These are phyloP conservation scores for Menura novaehollandiae DNA, from an alignment of 2,113 vertebrate species.

Conservation along the genomic window DNA sequence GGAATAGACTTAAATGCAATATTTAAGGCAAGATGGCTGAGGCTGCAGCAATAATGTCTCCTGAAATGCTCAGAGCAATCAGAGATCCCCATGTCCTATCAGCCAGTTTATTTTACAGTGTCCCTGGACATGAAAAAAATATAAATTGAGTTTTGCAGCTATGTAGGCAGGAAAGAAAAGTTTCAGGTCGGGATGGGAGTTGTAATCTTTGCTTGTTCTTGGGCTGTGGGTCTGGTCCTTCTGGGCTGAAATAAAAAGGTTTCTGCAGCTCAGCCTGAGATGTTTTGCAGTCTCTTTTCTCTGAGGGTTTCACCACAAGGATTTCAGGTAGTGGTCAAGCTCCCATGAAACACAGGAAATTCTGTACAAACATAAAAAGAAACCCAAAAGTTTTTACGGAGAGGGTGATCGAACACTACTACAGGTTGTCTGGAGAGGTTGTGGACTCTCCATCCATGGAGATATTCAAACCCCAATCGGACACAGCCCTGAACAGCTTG, in stretches of 20 bases:
- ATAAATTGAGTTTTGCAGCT: neutral
- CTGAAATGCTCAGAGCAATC: neutral
- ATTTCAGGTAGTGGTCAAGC: neutral
- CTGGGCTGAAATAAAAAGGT: neutral
- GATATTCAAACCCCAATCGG: neutral
- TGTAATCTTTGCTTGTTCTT: neutral
- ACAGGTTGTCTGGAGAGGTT: rapidly evolving
- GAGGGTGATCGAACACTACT: neutral
- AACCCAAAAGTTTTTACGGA: neutral
- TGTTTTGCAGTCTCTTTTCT: neutral
- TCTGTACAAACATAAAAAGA: neutral
- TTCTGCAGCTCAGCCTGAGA: neutral
- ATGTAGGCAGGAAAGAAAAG: neutral
- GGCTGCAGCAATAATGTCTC: neutral
- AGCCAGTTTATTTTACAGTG: neutral
- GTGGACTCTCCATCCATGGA: neutral
- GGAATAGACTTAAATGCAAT: neutral
- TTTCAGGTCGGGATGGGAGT: neutral
- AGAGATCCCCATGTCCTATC: neutral
- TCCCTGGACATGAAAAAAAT: neutral
- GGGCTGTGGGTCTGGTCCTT: neutral
- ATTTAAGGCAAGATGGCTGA: neutral
- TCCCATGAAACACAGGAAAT: neutral
- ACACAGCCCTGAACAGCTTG: neutral
- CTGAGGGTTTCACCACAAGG: neutral